A percentile compares a stretch with the other conserved stretches of the same genome.
Conservation (phyloP, 1,140 invertebrate genomes). For the Anastatus disparis region DNA sequence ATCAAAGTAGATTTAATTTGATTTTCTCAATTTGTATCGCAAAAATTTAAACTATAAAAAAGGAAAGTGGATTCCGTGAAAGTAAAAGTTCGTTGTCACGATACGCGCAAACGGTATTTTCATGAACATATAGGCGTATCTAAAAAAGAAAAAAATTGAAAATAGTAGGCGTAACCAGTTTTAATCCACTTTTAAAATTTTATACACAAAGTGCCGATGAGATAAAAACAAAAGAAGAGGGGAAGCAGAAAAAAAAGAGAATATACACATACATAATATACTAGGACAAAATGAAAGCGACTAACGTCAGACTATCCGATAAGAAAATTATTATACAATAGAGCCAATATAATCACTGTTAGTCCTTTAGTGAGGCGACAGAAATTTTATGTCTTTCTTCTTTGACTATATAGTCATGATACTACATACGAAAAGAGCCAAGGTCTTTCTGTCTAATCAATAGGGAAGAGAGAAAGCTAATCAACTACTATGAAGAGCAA, state of each 20-base stretch:
- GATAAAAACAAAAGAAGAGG: neutral
- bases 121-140: neutral
- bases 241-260: neutral
- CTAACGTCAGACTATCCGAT: neutral
- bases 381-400: neutral
- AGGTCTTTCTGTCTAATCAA: constrained; percentile 20
- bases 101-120: neutral
- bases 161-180: too few relatives aligned
- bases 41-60: too few relatives aligned
- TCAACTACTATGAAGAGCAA: neutral
- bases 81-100: too few relatives aligned
- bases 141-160: neutral
- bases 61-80: too few relatives aligned
- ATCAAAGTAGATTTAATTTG: too few relatives aligned
- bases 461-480: neutral
- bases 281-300: neutral
- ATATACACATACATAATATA: neutral
- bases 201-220: neutral
- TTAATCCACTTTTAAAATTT: constrained; percentile 1
- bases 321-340: constrained; percentile 29
- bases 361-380: neutral
- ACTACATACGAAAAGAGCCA: constrained; percentile 39
- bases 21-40: too few relatives aligned
- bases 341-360: neutral
- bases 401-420: constrained; percentile 41